These are phyloP conservation scores for Psophia crepitans DNA, from an alignment of 2,113 vertebrate species.

Conservation along the genomic window DNA sequence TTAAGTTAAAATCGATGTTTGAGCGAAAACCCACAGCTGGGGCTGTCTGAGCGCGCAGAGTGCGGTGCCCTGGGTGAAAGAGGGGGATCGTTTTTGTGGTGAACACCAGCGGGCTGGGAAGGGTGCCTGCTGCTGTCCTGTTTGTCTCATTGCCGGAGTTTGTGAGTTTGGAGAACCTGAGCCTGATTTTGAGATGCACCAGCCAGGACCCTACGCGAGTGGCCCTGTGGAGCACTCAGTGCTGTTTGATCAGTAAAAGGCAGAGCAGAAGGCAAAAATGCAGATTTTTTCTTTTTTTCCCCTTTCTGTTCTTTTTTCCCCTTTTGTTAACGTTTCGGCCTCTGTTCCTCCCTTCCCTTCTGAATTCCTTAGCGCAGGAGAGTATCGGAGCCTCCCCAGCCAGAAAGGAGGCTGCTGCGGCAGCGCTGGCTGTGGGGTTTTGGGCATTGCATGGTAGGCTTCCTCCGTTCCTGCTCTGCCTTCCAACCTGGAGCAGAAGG, in stretches of 20 bases:
- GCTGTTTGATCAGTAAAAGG: not conserved
- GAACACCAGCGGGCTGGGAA: rapidly evolving
- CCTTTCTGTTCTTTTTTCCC: not conserved
- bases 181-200: not conserved
- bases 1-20: not conserved
- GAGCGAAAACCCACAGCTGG: not conserved
- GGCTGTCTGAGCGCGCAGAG: not conserved
- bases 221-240: not conserved
- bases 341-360: not conserved
- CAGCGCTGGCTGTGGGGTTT: not conserved
- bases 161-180: not conserved
- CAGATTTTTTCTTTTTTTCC: not conserved
- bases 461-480: not conserved
- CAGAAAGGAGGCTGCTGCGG: not conserved
- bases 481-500: not conserved
- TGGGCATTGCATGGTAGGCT: not conserved
- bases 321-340: not conserved
- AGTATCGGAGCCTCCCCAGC: not conserved
- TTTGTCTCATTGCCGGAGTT: not conserved
- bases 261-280: not conserved
- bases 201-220: not conserved
- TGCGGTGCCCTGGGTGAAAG: not conserved
- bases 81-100: not conserved
- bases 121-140: not conserved
- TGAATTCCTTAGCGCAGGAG: not conserved